A percentile compares a stretch with the other conserved stretches of the same genome.
Conservation (phyloP, 2,797 vertebrate species). For the Phrynocephalus forsythii region DNA sequence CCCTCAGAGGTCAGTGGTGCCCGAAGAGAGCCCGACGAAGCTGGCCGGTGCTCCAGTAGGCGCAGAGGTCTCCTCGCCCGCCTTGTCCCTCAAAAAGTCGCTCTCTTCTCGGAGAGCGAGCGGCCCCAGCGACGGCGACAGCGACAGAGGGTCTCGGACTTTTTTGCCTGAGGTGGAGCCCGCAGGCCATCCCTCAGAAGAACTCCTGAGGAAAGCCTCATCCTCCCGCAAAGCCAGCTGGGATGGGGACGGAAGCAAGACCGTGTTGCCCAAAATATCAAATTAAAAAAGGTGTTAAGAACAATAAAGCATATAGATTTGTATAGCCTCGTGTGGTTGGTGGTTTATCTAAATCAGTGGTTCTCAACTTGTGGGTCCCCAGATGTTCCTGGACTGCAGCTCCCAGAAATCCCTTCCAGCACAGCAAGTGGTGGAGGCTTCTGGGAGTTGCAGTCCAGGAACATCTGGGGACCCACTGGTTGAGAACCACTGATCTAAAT, state of each 20-base stretch:
- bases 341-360: too few relatives aligned
- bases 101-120: neutral
- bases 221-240: neutral
- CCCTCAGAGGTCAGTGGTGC: neutral
- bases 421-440: too few relatives aligned
- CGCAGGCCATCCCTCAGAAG: neutral
- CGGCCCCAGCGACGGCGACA: neutral
- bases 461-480: too few relatives aligned
- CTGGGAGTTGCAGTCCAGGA: too few relatives aligned
- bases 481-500: neutral
- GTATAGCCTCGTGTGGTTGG: neutral
- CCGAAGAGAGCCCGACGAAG: neutral
- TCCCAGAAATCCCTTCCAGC: too few relatives aligned
- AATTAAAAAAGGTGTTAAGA: neutral
- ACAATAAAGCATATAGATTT: neutral
- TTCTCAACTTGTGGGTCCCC: too few relatives aligned
- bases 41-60: fast-evolving
- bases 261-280: conserved; percentile 25
- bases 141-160: neutral
- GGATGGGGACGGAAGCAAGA: neutral
- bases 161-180: neutral
- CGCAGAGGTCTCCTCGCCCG: fast-evolving
- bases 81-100: conserved; percentile 7
- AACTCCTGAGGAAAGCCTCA: neutral
- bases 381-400: too few relatives aligned